Base-by-base conservation (phyloP, 2,113 vertebrate genomes). In the Gallinago jamesoni region DNA sequence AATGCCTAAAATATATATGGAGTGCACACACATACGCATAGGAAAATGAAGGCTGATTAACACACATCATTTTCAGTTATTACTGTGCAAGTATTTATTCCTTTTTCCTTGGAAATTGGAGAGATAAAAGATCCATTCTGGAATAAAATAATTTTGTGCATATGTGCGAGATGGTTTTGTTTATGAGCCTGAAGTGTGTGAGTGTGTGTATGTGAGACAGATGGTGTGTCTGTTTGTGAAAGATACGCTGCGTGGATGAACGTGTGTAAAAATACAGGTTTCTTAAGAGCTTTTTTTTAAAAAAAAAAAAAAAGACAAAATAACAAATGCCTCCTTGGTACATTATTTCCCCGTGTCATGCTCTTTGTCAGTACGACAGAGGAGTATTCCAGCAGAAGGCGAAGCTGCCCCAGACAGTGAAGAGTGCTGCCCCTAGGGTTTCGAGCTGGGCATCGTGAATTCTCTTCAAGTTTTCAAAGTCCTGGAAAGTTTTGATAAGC, bases 401-500 rank as follows among this genome's bases (percentile, higher is more conserved):
- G 2, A 90, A 94, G 89, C 91, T 95, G 84, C 84, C 93, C 91
- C 78, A 47, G 57, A 69, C 73, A 82, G 95, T 41, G 82, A 63
- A 70, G 82, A 74, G 79, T 83, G 86, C 87, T 62, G 77, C 96
- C 93, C 75, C 57, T 24, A 23, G 91, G 79, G 85, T 85, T 96
- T 81, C 2, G 50, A 96, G 89, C 75, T 70, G 68, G 95, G 84
- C 96, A 85, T 84, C 31, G 74, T 80, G 79, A 91, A 92, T 90
- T 93, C 84, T 70, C 94, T 88, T 97, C 89, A 97, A 97, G 84
- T 96, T 91, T 95, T 94, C 43, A 91, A 96, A 84, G 95, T 93
- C 96, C 98, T 96, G 97, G 95, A 62, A 91, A 96, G 97, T 98
- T 98, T 97, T 98, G 98, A 98, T 98, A 98, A 98, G 98, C 98